Evolutionary conservation across 92 coral and sea anemone species (phyloP).

Genomic region (Palythoa caribaeorum): DNA sequence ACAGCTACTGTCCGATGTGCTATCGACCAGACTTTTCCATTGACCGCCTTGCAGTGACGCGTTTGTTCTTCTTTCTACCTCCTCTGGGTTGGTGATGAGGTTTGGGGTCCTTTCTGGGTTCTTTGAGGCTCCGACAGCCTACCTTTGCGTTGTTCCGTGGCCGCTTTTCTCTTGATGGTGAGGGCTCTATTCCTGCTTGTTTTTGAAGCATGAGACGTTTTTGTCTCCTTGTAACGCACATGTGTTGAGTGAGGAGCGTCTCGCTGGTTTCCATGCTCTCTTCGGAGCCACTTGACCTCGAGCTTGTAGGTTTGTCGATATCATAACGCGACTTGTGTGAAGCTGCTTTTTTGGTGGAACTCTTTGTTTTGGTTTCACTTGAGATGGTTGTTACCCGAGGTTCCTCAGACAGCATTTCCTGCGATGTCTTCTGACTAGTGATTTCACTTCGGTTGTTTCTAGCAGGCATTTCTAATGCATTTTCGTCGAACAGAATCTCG

Average conservation of each 20-base stretch:
- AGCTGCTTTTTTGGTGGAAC: not conserved
- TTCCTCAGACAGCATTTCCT: conserved; percentile 40
- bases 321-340: not conserved
- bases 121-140: conserved; percentile 4
- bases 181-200: conserved; percentile 56
- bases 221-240: conserved; percentile 75
- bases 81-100: conserved; percentile 35
- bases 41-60: not conserved
- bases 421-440: conserved; percentile 26
- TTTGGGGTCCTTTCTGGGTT: conserved; percentile 30
- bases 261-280: conserved; percentile 42
- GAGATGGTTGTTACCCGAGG: not conserved
- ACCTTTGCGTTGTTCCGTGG: conserved; percentile 23
- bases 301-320: not conserved
- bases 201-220: conserved; percentile 67
- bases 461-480: conserved; percentile 6
- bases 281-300: conserved; percentile 23
- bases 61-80: conserved; percentile 41
- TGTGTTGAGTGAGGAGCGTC: not conserved
- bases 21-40: conserved; percentile 14
- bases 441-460: conserved; percentile 43
- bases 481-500: conserved; percentile 24
- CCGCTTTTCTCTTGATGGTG: conserved; percentile 51
- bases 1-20: not conserved
- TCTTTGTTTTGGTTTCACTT: not conserved